A percentile compares a stretch with the other conserved stretches of the same genome.
Conservation (phyloP, 2,888 invertebrate genomes). For the Yponomeuta sedellus region DNA sequence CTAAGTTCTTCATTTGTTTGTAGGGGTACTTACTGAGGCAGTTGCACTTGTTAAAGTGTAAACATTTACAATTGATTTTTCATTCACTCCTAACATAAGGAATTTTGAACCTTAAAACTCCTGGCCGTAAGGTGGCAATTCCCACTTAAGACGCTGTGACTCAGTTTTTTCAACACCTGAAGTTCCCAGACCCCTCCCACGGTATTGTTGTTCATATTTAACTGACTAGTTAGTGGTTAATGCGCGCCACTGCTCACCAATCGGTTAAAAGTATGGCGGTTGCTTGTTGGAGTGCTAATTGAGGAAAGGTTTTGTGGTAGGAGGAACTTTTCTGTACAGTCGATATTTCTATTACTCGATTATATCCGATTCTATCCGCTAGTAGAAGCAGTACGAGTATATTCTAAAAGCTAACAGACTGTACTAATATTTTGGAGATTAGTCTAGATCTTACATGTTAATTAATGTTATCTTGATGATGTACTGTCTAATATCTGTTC, state of each 20-base stretch:
- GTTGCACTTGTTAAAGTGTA: neutral
- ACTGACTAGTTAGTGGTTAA: slow-evolving; percentile 4
- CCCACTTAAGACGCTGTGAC: neutral
- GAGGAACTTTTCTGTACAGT: no score
- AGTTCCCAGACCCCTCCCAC: slow-evolving; percentile 60
- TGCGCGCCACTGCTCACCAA: slow-evolving; percentile 2
- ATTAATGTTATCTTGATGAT: no score
- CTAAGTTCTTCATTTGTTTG: neutral
- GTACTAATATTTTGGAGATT: no score
- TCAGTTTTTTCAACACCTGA: neutral
- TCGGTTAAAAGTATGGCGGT: slow-evolving; percentile 2
- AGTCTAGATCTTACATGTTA: no score
- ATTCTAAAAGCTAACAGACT: no score
- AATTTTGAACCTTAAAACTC: neutral
- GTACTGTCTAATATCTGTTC: no score
- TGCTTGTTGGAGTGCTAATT: neutral
- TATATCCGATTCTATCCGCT: no score
- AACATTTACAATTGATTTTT: slow-evolving; percentile 4
- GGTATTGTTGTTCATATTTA: slow-evolving; percentile 12
- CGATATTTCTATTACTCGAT: no score
- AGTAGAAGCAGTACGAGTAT: no score
- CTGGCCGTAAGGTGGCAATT: neutral
- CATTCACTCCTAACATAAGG: neutral
- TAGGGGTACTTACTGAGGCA: neutral
- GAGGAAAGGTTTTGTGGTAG: neutral